These are phyloP conservation scores for Pristionchus mayeri DNA, from an alignment of 2,888 invertebrate species.

Conservation along the genomic window DNA sequence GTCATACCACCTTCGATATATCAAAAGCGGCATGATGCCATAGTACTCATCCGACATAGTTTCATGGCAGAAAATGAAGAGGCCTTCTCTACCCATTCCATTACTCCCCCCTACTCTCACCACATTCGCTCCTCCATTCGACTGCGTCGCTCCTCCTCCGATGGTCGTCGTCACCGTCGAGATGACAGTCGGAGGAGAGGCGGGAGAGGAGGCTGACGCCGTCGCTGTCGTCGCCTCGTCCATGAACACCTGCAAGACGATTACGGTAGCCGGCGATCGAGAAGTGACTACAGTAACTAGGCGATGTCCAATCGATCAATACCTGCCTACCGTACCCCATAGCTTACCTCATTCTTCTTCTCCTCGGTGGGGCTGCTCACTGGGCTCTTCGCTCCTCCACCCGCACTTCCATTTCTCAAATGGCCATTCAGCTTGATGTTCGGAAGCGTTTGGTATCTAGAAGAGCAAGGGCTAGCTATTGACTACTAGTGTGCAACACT, in stretches of 20 bases:
- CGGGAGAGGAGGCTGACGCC: neutral
- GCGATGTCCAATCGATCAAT: neutral
- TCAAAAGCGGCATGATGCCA: no score
- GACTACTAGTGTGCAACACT: no score
- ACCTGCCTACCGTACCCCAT: neutral
- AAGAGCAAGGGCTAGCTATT: neutral
- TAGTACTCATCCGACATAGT: no score
- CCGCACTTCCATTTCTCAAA: slow-evolving; percentile 35
- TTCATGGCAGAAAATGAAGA: neutral
- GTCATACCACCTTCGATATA: no score
- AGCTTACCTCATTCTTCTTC: neutral
- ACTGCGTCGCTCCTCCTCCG: neutral
- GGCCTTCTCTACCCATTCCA: neutral
- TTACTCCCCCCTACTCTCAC: no score
- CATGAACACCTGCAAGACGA: neutral
- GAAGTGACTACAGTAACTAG: slow-evolving; percentile 3
- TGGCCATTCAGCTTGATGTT: slow-evolving; percentile 45
- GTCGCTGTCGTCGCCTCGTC: neutral
- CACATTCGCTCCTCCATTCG: slow-evolving; percentile 20
- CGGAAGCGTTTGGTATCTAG: slow-evolving; percentile 47
- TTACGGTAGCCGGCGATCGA: neutral
- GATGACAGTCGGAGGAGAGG: neutral
- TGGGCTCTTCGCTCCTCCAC: neutral
- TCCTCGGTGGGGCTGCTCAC: slow-evolving; percentile 20
- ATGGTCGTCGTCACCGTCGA: neutral